Conservation (phyloP, 2,888 invertebrate genomes). For the Spilarctia lutea region DNA sequence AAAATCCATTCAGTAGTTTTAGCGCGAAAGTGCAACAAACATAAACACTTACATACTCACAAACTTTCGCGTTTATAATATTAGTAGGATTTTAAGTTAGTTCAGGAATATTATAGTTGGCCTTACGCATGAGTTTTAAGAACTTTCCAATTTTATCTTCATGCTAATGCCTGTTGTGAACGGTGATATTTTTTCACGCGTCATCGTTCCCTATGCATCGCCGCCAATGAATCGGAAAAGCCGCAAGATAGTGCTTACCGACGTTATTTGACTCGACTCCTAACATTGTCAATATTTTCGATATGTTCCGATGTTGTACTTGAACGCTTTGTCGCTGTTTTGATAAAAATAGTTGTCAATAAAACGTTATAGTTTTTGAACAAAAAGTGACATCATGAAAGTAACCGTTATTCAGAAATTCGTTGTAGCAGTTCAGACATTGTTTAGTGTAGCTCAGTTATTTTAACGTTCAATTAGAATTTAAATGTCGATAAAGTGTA, state of each 20-base stretch:
- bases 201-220: constrained; percentile 54
- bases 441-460: no score
- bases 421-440: no score
- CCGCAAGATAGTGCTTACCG: constrained; percentile 57
- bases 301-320: constrained; percentile 40
- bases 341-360: constrained; percentile 23
- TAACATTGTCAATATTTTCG: constrained; percentile 46
- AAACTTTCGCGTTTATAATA: no score
- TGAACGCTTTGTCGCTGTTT: constrained; percentile 28
- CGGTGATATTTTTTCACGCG: constrained; percentile 59
- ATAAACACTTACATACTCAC: no score
- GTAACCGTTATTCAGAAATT: neutral
- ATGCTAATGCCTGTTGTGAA: constrained; percentile 49
- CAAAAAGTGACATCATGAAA: no score
- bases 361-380: neutral
- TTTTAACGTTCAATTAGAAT: no score
- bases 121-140: constrained; percentile 30
- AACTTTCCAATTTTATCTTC: constrained; percentile 38
- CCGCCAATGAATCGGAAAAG: constrained; percentile 61
- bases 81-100: no score
- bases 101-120: no score
- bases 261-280: constrained; percentile 39
- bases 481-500: neutral
- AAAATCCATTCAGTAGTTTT: no score
- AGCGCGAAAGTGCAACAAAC: no score